Base-by-base conservation (phyloP, 2,888 invertebrate species). In the Agrilus mali region DNA sequence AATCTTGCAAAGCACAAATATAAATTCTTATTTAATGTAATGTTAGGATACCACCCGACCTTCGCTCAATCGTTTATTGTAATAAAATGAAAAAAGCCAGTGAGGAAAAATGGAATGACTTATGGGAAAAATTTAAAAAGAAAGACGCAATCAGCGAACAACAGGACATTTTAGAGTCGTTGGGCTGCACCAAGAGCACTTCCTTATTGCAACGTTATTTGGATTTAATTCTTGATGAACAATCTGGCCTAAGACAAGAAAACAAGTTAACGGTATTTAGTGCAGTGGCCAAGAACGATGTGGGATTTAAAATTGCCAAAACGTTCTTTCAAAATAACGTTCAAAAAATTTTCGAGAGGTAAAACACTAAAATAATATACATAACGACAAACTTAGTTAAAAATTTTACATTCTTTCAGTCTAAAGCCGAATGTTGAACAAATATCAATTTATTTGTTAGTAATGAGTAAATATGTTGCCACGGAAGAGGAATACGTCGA, bases 41-140 rank as follows among this genome's bases (percentile, higher is more conserved):
- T 6, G 2, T 12, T 44, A 84, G 83, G 2, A 77, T 89, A 52
- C 80, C 83, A 0, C 73, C 80, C 14, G 82, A 88, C 64, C 65
- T 86, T 6, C 77, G 82, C 0, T 63, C 71, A 20, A 72, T 77
- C 0, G 78, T 86, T 42, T 87, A 85, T 66, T 89, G 89, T 64
- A 76, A 74, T 38, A 82, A 77, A 0, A 71, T 87, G 12, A 66
- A 72, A 8, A 67, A 77, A 51, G 88, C 88, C 35, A 70, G 72
- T 7, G 74, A 77, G 48, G 64, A 67, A 0, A 79, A 83, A 53
- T 90, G 87, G 87, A 65, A 83, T 33, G 87, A 85, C 69, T 69
- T 82, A 15, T 82, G 82, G 69, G 61, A 74, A 13, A 72, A 78
- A 43, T 82, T 80, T 55, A 66, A 70, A 49, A 66, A 66, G 33